Evolutionary conservation across 2,797 vertebrate species (phyloP).

Genomic region (Hemibagrus guttatus): DNA sequence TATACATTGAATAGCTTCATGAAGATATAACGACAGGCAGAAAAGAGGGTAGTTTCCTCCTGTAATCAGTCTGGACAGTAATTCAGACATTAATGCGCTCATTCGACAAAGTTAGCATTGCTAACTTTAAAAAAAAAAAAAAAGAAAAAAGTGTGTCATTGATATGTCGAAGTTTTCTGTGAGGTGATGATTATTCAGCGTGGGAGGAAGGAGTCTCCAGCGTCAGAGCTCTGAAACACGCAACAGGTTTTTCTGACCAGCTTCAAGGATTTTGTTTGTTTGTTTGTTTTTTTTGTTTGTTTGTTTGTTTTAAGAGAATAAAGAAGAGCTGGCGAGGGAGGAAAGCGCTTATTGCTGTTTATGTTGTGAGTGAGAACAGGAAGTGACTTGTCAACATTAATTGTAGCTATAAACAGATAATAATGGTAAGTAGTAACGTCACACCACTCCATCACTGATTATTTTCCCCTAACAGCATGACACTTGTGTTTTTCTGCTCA

Average conservation of each 20-base stretch:
- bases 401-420: not conserved
- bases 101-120: too few species aligned
- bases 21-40: too few species aligned
- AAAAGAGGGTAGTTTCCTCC: too few species aligned
- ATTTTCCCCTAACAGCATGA: not conserved
- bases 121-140: too few species aligned
- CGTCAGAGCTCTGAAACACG: not conserved
- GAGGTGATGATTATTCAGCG: not conserved
- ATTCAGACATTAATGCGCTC: too few species aligned
- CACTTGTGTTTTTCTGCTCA: not conserved
- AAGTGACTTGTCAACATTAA: not conserved
- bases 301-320: not conserved
- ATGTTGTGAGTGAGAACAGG: not conserved
- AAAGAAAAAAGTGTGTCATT: too few species aligned
- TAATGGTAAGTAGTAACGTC: too few species aligned
- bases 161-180: not conserved
- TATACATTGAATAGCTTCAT: too few species aligned
- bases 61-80: too few species aligned
- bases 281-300: not conserved
- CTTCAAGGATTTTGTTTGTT: too few species aligned
- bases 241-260: not conserved
- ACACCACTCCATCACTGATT: not conserved
- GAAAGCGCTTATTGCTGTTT: not conserved
- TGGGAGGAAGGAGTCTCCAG: not conserved
- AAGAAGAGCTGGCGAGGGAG: too few species aligned